Evolutionary conservation across 2,888 invertebrate species (phyloP), one percentile per base, ranked within the genome.

Genomic region (Andrena fulva): DNA sequence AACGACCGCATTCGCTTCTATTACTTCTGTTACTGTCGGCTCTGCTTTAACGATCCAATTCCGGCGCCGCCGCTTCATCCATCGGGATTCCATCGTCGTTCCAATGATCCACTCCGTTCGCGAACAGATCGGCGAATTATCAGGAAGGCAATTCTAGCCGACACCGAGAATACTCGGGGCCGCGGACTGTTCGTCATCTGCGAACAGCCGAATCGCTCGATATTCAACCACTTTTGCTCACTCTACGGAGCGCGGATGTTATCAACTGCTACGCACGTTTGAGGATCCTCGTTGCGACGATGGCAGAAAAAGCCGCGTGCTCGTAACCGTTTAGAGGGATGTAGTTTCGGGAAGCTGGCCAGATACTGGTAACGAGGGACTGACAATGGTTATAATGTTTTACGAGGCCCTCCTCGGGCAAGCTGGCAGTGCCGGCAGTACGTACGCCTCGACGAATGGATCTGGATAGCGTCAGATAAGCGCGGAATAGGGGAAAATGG

Each of bases 391-490:
- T 81, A 70, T 76, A 81, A 81, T 76, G 79, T 81, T 84, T 85
- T 84, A 85, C 73, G 84, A 84, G 84, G 6, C 33, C n/a, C 73
- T 42, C 77, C 48, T 16, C 52, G 7, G 24, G 63, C 64, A 52
- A 60, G 74, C 29, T 27, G 50, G 42, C 35, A 50, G 16, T 70
- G 42, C 31, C 63, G 16, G 52, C 29, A 60, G 31, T 70, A 54
- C 62, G 68, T 64, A 67, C 77, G 50, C 33, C 56, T 29, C 64
- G 63, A 80, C 63, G 62, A 78, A 68, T 66, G 64, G 63, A 31
- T 31, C 68, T 35, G 74, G 62, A 71, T 83, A 71, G 64, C 76
- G 74, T 75, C 77, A 78, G 80, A 85, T 86, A 78, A 86, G 85
- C 77, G 50, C 24, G 50, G 50, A 54, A 73, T 70, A 42, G 31